A percentile compares a stretch with the other conserved stretches of the same genome.
phyloP scores from a whole-genome alignment of 2,113 vertebrate genomes.

The Petrocephalus microphthalmus region DNA sequence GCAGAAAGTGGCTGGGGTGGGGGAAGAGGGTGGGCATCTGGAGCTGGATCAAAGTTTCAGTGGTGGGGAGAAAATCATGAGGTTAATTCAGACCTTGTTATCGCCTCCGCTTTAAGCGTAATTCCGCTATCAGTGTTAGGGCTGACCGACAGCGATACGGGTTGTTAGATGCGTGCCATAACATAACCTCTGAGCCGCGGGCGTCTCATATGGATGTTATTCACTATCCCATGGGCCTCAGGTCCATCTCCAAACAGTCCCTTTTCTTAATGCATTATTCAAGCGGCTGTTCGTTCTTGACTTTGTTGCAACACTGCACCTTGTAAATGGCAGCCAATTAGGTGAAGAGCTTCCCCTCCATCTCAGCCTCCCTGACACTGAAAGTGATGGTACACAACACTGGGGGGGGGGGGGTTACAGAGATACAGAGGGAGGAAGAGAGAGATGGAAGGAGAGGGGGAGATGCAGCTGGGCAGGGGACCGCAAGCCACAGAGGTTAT shows the following conservation, averaged over 20 bases:
- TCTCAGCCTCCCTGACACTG: slow-evolving; percentile 65
- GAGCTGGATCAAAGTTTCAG: slow-evolving; percentile 58
- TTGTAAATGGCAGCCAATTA: slow-evolving; percentile 72
- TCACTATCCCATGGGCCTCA: not conserved
- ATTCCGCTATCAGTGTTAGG: not conserved
- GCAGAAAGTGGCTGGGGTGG: slow-evolving; percentile 28
- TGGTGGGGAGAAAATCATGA: slow-evolving; percentile 28
- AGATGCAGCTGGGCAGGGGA: slow-evolving; percentile 52
- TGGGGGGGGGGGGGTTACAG: slow-evolving; percentile 21
- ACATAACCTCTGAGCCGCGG: not conserved
- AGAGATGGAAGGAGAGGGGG: slow-evolving; percentile 51
- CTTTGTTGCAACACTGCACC: not conserved
- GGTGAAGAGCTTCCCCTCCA: slow-evolving; percentile 56
- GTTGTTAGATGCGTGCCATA: not conserved
- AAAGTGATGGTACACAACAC: slow-evolving; percentile 65
- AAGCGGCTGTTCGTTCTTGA: not conserved
- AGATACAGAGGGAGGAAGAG: slow-evolving; percentile 27
- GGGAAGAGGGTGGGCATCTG: slow-evolving; percentile 40
- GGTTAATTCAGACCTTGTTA: not conserved
- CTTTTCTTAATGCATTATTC: not conserved
- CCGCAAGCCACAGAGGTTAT: slow-evolving; percentile 27
- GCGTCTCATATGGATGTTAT: not conserved
- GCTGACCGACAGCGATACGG: not conserved
- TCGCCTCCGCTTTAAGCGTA: not conserved
- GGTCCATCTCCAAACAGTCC: not conserved